Evolutionary conservation across 2,888 invertebrate genomes (phyloP).

Genomic region (Drosophila fungiperda): DNA sequence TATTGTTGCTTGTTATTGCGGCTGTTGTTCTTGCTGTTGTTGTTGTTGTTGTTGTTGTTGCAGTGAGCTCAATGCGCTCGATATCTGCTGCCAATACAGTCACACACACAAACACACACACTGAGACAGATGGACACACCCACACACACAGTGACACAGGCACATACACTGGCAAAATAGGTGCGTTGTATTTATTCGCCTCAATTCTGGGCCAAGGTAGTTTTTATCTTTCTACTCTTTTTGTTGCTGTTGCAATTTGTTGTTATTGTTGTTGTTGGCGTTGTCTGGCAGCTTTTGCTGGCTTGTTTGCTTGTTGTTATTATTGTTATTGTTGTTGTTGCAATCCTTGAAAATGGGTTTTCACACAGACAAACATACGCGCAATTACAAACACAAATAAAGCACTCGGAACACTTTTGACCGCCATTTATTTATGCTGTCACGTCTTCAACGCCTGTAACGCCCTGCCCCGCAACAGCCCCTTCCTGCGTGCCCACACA

Average conservation of each 20-base stretch:
- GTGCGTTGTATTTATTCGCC: constrained; percentile 71
- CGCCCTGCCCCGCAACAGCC: not conserved
- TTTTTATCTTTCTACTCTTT: constrained; percentile 79
- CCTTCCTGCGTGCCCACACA: not conserved
- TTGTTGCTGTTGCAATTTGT: constrained; percentile 23
- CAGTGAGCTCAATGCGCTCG: constrained; percentile 63
- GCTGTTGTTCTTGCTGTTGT: constrained; percentile 18
- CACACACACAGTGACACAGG: constrained; percentile 37
- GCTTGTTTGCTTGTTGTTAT: constrained; percentile 35
- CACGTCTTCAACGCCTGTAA: constrained; percentile 45
- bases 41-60: constrained; percentile 21
- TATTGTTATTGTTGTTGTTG: constrained; percentile 60
- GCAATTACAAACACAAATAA: constrained; percentile 56
- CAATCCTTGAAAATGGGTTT: constrained; percentile 72
- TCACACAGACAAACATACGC: constrained; percentile 30
- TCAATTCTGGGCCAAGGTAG: constrained; percentile 82
- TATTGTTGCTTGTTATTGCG: constrained; percentile 60
- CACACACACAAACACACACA: constrained; percentile 40
- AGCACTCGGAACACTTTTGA: constrained; percentile 47
- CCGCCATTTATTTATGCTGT: constrained; percentile 58
- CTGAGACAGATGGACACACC: constrained; percentile 43
- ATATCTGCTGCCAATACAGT: constrained; percentile 71
- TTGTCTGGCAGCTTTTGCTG: constrained; percentile 57
- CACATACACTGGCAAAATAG: constrained; percentile 60
- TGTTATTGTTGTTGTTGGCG: constrained; percentile 9